Base-by-base conservation (phyloP, 2,888 invertebrate species). In the Xestia ashworthii region DNA sequence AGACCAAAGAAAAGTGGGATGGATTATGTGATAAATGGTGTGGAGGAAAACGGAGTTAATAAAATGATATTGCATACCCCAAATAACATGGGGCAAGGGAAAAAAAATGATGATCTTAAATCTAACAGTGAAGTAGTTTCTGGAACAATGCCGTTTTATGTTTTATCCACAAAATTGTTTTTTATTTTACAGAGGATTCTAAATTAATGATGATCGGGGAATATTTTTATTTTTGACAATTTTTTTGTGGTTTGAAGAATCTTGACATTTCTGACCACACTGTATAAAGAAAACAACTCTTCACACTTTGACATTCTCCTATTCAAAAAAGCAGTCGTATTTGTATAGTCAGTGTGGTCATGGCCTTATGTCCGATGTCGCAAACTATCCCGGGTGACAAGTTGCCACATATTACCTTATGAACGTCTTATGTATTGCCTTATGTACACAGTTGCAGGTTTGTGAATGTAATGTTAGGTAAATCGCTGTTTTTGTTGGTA, bases 341-440 rank as follows among this genome's bases (percentile, higher is more conserved):
- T 82, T 85, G 72, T 68, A 74, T 50, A 78, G 44, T 0, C 53
- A 32, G 74, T 87, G 74, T 83, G 77, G 68, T 85, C 89, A 87
- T 53, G 85, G 87, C 77, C 78, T 83, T 58, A 71, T 1, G 71
- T 66, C 60, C 12, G 76, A 74, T 87, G 87, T 87, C n/a, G 87
- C 85, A 88, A 87, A 53, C 44, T 78, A 68, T 82, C 87, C 76
- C 76, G 65, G 68, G 81, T 78, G 78, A 74, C 83, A 80, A 62
- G 68, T 88, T 88, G 71, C 87, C 70, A 84, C 88, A 87, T 67
- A 85, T 77, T 66, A 62, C 79, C 68, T 69, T 77, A 84, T 81
- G 78, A 83, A 65, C 76, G 64, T 75, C 82, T 84, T 83, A 80
- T 71, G 48, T 82, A 70, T 67, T 67, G 53, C 70, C 38, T 60